Percentiles rank a stretch among this genome's conserved stretches.
These are phyloP conservation scores for Argynnis bischoffii DNA, from an alignment of 2,888 invertebrate genomes.

Conservation along the genomic window DNA sequence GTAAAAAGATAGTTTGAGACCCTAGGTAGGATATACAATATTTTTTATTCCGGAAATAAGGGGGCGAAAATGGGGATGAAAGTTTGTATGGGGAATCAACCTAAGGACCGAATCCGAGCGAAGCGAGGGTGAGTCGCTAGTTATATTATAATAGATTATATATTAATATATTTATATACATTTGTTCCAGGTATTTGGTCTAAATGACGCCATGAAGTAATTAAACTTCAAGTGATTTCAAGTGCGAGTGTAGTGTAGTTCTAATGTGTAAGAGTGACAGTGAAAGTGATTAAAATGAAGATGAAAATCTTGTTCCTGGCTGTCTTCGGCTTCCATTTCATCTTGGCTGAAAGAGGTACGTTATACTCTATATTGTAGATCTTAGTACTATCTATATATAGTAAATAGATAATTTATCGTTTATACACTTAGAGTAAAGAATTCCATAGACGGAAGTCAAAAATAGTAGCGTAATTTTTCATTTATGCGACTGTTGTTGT, in stretches of 20 bases:
- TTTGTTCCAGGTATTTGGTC: slow-evolving; percentile 24
- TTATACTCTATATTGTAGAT: background rate
- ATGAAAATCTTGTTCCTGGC: slow-evolving; percentile 45
- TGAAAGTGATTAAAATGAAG: slow-evolving; percentile 50
- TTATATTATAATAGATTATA: background rate
- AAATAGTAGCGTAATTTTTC: no score
- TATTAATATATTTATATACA: background rate
- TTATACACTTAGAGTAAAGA: no score
- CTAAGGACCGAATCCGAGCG: no score
- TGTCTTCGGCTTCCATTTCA: slow-evolving; percentile 46
- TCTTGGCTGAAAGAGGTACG: slow-evolving; percentile 51
- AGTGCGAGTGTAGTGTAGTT: slow-evolving; percentile 25
- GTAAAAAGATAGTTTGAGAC: no score
- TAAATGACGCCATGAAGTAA: slow-evolving; percentile 33
- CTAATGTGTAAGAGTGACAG: slow-evolving; percentile 44
- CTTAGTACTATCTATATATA: background rate
- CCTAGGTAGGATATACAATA: no score
- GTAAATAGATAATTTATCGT: no score
- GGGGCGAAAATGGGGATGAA: no score
- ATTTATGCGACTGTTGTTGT: no score
- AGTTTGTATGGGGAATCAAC: no score
- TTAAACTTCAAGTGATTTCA: slow-evolving; percentile 24
- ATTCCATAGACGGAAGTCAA: no score
- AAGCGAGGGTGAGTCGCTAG: no score
- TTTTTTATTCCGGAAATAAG: no score